Evolutionary conservation across 2,113 vertebrate genomes (phyloP), one percentile per base, ranked within the genome.

Genomic region (Albula goreensis): DNA sequence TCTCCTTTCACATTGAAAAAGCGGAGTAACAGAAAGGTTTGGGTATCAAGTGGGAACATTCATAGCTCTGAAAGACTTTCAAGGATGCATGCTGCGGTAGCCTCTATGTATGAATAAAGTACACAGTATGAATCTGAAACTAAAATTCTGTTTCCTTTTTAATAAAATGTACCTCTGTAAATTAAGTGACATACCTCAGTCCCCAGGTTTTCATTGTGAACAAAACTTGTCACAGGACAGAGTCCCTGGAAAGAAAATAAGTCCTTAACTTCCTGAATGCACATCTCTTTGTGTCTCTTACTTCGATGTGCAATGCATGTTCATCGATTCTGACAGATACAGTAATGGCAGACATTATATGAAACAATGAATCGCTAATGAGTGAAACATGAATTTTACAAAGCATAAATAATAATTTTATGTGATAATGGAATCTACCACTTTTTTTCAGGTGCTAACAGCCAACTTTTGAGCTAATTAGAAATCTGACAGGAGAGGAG

Each of bases 381-480:
- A 41, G 31, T 41, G 31, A 41, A 41, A 41, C 31, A 41, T 41
- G 31, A 41, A 41, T 41, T 41, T 41, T 41, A 41, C 31, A 41
- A 41, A 41, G 31, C 31, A 41, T 41, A 41, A 41, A 41, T 41
- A 41, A 41, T 41, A 41, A 41, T 41, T 41, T 41, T 41, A 41
- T 41, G 31, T 41, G 31, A 41, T 41, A 41, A 41, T 41, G 31
- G 31, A 41, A 41, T 41, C 31, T 41, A 41, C 31, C 31, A 41
- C 31, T 41, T 41, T 41, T 41, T 41, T 41, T 41, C 31, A 41
- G 31, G 31, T 41, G 31, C 80, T 13, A 82, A 56, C 19, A 17
- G 9, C 50, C 81, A 83, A 83, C 56, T 60, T 83, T 25, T 48
- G n/a, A 83, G 52, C 31, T 83, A 83, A 83, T 83, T 83, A 83